Percentiles rank a stretch among this genome's conserved stretches.
Conservation (phyloP, 2,797 vertebrate genomes). For the Dallia pectoralis region DNA sequence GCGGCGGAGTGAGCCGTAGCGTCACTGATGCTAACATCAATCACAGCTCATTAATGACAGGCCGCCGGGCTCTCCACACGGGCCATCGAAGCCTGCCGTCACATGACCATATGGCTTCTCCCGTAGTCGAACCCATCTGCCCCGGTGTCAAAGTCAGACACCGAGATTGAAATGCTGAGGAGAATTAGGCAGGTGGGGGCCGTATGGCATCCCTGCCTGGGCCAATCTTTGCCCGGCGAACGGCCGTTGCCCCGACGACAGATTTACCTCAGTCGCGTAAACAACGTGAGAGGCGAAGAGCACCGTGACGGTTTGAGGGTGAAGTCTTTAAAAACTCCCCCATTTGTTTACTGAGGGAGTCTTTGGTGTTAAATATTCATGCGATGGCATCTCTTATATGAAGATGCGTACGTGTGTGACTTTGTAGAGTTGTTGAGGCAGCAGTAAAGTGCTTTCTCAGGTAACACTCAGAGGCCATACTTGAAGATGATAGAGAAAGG, state of each 20-base stretch:
- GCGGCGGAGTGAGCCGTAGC: slow-evolving; percentile 45
- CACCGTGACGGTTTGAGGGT: not conserved
- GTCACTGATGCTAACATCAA: slow-evolving; percentile 61
- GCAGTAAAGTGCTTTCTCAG: not conserved
- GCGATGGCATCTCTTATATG: not conserved
- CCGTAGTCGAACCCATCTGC: slow-evolving; percentile 24
- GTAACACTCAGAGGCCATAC: not conserved
- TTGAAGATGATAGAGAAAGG: too few species aligned
- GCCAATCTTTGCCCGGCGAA: not conserved
- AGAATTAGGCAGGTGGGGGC: slow-evolving; percentile 10
- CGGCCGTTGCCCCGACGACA: not conserved
- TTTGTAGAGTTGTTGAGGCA: not conserved
- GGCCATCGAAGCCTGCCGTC: slow-evolving; percentile 49
- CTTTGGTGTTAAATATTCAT: not conserved
- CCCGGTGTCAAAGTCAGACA: slow-evolving; percentile 17
- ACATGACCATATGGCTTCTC: slow-evolving; percentile 64
- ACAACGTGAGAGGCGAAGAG: not conserved
- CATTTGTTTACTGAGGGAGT: not conserved
- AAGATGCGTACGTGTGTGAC: not conserved
- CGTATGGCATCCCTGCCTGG: not conserved
- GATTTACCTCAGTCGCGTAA: too few species aligned
- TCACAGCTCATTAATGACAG: slow-evolving; percentile 74
- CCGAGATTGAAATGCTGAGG: slow-evolving; percentile 38
- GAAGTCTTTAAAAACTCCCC: not conserved
- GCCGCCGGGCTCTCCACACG: slow-evolving; percentile 40